Conservation (phyloP, 2,113 vertebrate genomes). For the Etia nguti region DNA sequence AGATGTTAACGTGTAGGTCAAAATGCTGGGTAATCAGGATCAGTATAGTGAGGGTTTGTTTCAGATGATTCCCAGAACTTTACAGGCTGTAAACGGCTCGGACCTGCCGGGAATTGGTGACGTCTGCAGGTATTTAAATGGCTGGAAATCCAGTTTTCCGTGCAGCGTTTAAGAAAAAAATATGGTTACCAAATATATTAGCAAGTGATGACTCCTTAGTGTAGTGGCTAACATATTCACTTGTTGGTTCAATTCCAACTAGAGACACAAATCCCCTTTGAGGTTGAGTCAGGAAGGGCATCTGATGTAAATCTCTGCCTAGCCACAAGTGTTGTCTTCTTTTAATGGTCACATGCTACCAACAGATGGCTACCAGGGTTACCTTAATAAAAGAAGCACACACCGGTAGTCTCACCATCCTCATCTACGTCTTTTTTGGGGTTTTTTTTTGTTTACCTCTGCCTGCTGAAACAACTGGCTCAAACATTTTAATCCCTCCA, state of each 20-base stretch:
- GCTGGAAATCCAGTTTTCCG: not conserved
- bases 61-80: not conserved
- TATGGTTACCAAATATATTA: not conserved
- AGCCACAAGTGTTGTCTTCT: not conserved
- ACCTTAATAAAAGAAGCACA: not conserved
- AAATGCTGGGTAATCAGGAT: not conserved
- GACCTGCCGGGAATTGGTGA: not conserved
- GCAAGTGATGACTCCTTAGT: not conserved
- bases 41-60: not conserved
- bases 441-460: not conserved
- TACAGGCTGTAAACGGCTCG: not conserved
- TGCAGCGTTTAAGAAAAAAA: not conserved
- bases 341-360: not conserved
- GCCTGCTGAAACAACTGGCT: not conserved
- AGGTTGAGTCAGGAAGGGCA: not conserved
- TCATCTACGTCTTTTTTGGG: fast-evolving
- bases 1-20: not conserved
- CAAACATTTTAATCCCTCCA: constrained; percentile 4
- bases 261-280: not conserved
- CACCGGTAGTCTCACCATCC: not conserved
- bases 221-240: not conserved
- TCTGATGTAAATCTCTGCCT: not conserved
- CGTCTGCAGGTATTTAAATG: not conserved
- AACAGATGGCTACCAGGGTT: not conserved
- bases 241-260: not conserved